Evolutionary conservation across 2,797 vertebrate genomes (phyloP).

Genomic region (Acrocephalus scirpaceus): DNA sequence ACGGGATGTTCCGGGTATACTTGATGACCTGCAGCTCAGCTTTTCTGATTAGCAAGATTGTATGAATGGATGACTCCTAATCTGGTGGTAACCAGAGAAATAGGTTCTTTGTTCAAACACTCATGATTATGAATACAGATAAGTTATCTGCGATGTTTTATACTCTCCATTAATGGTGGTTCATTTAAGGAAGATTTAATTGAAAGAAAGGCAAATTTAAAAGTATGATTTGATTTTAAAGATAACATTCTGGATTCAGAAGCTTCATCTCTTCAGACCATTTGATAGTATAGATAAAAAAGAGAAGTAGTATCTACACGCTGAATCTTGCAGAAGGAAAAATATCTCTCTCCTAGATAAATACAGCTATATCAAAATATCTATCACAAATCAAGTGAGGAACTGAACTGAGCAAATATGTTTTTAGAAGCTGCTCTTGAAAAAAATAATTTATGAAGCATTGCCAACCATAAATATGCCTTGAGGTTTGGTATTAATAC

Average conservation of each 20-base stretch:
- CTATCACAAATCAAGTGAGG: slow-evolving; percentile 50
- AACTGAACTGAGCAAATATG: slow-evolving; percentile 52
- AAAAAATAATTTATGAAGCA: slow-evolving; percentile 60
- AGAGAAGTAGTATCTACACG: background rate
- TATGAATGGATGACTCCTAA: background rate
- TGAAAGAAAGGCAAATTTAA: background rate
- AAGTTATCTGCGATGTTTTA: background rate
- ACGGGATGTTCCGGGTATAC: background rate
- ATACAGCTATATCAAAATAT: slow-evolving; percentile 29
- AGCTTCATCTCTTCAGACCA: background rate
- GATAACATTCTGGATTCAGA: background rate
- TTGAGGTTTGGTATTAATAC: slow-evolving; percentile 54
- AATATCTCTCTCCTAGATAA: slow-evolving; percentile 31
- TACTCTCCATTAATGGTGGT: background rate
- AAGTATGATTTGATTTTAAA: background rate
- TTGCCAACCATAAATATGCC: slow-evolving; percentile 53
- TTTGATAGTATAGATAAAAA: background rate
- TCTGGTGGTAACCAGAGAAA: background rate
- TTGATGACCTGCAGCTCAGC: background rate
- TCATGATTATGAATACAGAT: background rate
- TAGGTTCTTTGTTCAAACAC: background rate
- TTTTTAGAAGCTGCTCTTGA: slow-evolving; percentile 57
- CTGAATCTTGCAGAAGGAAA: slow-evolving; percentile 1
- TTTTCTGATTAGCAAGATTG: background rate
- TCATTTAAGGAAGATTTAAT: background rate